Evolutionary conservation across 2,797 vertebrate species (phyloP).

Genomic region (Crocidura indochinensis): DNA sequence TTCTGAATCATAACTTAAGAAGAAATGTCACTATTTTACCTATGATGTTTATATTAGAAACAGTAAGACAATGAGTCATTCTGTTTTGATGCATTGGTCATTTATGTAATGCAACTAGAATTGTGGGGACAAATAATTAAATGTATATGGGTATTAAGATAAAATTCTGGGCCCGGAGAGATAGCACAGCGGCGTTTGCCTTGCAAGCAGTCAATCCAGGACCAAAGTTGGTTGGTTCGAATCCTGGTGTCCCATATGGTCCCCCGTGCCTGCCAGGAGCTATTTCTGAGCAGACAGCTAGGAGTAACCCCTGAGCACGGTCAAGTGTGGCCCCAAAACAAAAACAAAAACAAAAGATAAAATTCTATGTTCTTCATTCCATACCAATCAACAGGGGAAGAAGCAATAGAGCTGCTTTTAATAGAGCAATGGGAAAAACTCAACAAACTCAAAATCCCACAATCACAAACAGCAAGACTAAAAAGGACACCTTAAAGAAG

Average conservation of each 20-base stretch:
- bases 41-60: conserved; percentile 77
- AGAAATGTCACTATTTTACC: conserved; percentile 75
- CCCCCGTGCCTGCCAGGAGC: no score
- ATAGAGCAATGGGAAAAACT: neutral
- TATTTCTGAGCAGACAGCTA: no score
- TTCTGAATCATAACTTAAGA: conserved; percentile 80
- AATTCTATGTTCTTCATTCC: conserved; percentile 73
- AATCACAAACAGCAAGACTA: conserved; percentile 35
- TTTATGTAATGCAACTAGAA: conserved; percentile 37
- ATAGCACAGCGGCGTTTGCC: no score
- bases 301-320: no score
- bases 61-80: conserved; percentile 75
- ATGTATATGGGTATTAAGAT: conserved; percentile 36
- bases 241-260: no score
- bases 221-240: no score
- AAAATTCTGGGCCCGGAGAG: no score
- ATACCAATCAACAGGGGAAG: conserved; percentile 40
- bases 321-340: no score
- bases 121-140: conserved; percentile 68
- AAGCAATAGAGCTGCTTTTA: conserved; percentile 34
- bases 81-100: conserved; percentile 38
- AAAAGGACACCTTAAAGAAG: conserved; percentile 38
- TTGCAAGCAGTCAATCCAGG: no score
- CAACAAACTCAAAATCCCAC: conserved; percentile 53
- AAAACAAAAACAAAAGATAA: no score